Evolutionary conservation across 2,888 invertebrate species (phyloP).

Genomic region (Cepaea hortensis): DNA sequence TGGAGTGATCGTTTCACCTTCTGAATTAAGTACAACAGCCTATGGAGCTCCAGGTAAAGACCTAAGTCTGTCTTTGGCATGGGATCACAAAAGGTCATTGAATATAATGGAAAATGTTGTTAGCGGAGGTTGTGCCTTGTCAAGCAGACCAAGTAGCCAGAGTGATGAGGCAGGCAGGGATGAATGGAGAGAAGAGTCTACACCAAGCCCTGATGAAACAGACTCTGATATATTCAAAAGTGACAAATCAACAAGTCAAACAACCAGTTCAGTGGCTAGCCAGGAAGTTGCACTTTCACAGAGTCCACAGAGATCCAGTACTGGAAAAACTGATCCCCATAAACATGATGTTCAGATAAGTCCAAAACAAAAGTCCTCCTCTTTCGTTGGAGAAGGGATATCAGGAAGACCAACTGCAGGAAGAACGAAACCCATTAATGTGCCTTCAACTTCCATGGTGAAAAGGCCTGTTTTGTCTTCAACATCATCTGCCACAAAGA

Average conservation of each 20-base stretch:
- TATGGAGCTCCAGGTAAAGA: neutral
- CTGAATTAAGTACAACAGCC: neutral
- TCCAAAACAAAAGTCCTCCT: neutral
- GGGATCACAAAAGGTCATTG: neutral
- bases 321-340: conserved; percentile 7
- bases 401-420: neutral
- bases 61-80: neutral
- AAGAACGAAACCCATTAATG: conserved; percentile 8
- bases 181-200: conserved; percentile 16
- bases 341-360: neutral
- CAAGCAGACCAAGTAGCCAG: conserved; percentile 40
- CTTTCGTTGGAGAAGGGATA: neutral
- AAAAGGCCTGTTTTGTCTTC: conserved; percentile 12
- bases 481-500: neutral
- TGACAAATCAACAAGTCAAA: conserved; percentile 6
- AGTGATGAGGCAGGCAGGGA: conserved; percentile 27
- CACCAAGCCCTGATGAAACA: conserved; percentile 17
- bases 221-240: neutral
- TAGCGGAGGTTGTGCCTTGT: conserved; percentile 46
- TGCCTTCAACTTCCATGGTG: conserved; percentile 11
- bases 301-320: neutral
- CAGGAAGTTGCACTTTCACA: neutral
- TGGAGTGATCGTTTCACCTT: conserved; percentile 6
- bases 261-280: neutral
- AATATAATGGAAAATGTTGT: conserved; percentile 32